These are phyloP conservation scores for Chorisops tibialis DNA, from an alignment of 2,888 invertebrate species.

Conservation along the genomic window DNA sequence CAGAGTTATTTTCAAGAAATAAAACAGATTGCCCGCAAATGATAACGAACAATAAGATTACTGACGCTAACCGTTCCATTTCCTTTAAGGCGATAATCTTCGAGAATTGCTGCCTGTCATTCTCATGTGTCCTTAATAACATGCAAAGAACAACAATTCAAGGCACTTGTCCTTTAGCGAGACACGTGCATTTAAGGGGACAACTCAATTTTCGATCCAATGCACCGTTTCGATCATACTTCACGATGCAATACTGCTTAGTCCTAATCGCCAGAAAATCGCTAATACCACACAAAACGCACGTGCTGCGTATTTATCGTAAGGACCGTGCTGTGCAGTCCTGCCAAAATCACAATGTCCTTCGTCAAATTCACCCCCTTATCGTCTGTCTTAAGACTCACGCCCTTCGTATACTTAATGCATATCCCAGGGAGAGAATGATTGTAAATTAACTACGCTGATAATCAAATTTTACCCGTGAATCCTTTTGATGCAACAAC, in stretches of 20 bases:
- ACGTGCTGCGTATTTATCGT: slow-evolving; percentile 12
- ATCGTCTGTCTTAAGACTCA: neutral
- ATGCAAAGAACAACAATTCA: too few relatives aligned
- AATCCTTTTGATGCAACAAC: neutral
- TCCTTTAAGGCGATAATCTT: too few relatives aligned
- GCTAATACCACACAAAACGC: slow-evolving; percentile 17
- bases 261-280: slow-evolving; percentile 21
- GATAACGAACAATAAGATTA: too few relatives aligned
- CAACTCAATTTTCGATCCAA: too few relatives aligned
- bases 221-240: neutral
- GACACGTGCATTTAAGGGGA: too few relatives aligned
- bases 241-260: neutral
- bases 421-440: neutral
- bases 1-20: too few relatives aligned
- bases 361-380: neutral
- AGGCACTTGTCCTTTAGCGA: too few relatives aligned
- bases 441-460: slow-evolving; percentile 19
- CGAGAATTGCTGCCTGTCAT: too few relatives aligned
- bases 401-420: neutral
- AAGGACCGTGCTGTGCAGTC: slow-evolving; percentile 16
- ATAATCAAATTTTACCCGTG: slow-evolving; percentile 26
- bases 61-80: too few relatives aligned
- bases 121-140: too few relatives aligned
- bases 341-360: slow-evolving; percentile 22
- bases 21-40: too few relatives aligned